phyloP scores from a whole-genome alignment of 2,797 vertebrate genomes.

The Channallabes apus region DNA sequence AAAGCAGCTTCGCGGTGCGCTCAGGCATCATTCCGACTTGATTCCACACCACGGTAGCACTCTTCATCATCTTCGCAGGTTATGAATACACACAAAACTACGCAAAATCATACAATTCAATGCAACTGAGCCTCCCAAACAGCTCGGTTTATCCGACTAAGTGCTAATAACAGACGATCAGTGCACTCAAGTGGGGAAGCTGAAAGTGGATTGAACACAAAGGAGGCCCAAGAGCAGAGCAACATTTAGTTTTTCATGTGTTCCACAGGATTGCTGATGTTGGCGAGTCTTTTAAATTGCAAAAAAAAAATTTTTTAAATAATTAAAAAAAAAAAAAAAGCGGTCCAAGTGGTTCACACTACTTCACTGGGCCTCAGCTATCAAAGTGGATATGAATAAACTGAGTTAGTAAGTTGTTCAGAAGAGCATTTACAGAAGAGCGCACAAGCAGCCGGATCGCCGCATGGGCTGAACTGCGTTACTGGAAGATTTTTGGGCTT shows the following conservation, averaged over 20 bases:
- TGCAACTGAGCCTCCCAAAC: neutral
- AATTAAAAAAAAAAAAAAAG: neutral
- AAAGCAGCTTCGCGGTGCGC: neutral
- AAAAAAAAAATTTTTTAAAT: no score
- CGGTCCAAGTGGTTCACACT: neutral
- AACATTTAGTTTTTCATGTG: neutral
- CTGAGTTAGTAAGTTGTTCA: neutral
- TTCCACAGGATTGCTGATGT: constrained; percentile 7
- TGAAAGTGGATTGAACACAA: neutral
- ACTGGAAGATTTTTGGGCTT: neutral
- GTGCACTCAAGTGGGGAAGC: constrained; percentile 9
- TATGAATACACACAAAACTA: neutral
- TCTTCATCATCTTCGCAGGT: constrained; percentile 10
- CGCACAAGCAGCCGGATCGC: neutral
- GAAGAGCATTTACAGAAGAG: neutral
- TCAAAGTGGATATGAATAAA: neutral
- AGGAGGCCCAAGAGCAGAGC: neutral
- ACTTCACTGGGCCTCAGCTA: neutral
- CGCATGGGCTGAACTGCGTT: neutral
- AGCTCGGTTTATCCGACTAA: neutral
- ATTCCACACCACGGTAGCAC: neutral
- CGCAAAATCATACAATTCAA: neutral
- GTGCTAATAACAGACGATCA: neutral
- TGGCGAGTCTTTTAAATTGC: neutral
- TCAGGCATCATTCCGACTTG: neutral